Base-by-base conservation (phyloP, 2,888 invertebrate species). In the Ophion slaviceki region DNA sequence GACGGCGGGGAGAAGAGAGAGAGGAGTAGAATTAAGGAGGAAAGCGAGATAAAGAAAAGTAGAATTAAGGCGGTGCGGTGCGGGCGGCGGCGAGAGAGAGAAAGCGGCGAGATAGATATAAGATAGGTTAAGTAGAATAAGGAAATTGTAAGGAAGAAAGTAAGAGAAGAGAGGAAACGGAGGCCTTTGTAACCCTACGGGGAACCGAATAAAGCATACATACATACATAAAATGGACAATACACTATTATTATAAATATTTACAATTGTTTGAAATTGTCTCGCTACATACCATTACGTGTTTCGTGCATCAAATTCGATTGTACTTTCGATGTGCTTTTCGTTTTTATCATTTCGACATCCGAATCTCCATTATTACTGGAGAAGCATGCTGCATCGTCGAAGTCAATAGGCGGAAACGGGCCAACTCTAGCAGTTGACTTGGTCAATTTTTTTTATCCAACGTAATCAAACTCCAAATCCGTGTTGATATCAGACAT, bases 341-440 rank as follows among this genome's bases (percentile, higher is more conserved):
- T 79, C 47, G 36, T 70, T 79, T 70, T 67, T 14, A 62, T 62
- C 62, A 40, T 45, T 71, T 79, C 70, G 47, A 62, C 62, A 45
- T 71, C 47, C 28, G n/a, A 79, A 62, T 79, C 11, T 70, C 17
- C 70, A 70, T 70, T 62, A 79, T 70, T 70, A 40, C 62, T 79
- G 79, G 68, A 68, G 24, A 47, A 28, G 70, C 62, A 70, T 79
- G 70, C 32, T 71, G 47, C 32, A 79, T 70, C 79, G 62, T 79
- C 77, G 64, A 82, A 62, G 71, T 82, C 57, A 71, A 82, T 70
- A 71, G 71, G 64, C 77, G 82, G 82, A 77, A 77, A 82, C 64
- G 82, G 77, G 71, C 57, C 77, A 82, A 82, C 45, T 61, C 14
- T 75, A 68, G 2, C 68, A 66, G 75, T 70, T 75, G 68, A 75